These are phyloP conservation scores for Sebastes wilsoni DNA, from an alignment of 2,797 vertebrate species.

Conservation along the genomic window DNA sequence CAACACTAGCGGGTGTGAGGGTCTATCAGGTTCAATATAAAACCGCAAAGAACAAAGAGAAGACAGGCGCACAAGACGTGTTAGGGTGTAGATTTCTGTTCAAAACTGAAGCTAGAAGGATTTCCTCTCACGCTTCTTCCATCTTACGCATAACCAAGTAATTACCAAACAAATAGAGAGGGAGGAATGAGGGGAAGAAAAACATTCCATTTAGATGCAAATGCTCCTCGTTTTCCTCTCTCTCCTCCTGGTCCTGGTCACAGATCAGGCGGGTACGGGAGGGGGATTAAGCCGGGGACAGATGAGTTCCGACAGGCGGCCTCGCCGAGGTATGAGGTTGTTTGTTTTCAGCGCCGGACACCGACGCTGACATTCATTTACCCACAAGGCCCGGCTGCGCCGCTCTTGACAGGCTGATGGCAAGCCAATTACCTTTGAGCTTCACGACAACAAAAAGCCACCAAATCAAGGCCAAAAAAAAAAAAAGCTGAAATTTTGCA, in stretches of 20 bases:
- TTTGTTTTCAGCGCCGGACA: slow-evolving; percentile 64
- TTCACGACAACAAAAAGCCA: slow-evolving; percentile 54
- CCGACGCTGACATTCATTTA: slow-evolving; percentile 73
- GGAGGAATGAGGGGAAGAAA: slow-evolving; percentile 43
- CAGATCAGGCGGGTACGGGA: slow-evolving; percentile 1
- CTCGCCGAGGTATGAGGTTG: slow-evolving; percentile 59
- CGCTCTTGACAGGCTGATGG: slow-evolving; percentile 57
- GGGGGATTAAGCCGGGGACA: slow-evolving; percentile 62
- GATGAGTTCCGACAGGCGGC: slow-evolving; percentile 79
- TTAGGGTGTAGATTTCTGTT: slow-evolving; percentile 13
- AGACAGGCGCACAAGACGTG: not conserved
- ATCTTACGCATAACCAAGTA: slow-evolving; percentile 59
- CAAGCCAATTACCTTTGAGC: slow-evolving; percentile 69
- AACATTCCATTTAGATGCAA: slow-evolving; percentile 84
- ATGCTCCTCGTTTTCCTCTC: slow-evolving; percentile 66
- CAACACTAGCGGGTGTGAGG: not conserved
- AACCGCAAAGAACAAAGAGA: slow-evolving; percentile 17
- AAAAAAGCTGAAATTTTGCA: slow-evolving; percentile 27
- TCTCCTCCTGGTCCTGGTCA: slow-evolving; percentile 21
- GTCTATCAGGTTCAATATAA: not conserved
- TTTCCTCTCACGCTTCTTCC: slow-evolving; percentile 26
- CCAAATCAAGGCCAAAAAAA: slow-evolving; percentile 18
- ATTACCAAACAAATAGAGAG: slow-evolving; percentile 67
- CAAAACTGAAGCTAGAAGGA: slow-evolving; percentile 12
- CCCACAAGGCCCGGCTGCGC: slow-evolving; percentile 46